Base-by-base conservation (phyloP, 2,888 invertebrate species). In the Drosophila limbata region DNA sequence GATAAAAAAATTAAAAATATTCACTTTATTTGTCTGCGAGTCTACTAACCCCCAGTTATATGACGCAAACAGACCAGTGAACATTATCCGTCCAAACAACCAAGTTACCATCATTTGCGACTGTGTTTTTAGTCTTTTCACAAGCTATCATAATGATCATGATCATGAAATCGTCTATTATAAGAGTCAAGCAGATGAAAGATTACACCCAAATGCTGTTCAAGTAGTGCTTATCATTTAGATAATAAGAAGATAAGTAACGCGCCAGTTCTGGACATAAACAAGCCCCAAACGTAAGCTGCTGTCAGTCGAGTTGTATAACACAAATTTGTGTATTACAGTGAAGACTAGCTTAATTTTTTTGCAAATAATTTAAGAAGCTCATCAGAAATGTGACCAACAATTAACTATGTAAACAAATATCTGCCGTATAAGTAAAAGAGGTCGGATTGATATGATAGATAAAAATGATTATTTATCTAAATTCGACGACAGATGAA, bases 81-180 rank as follows among this genome's bases (percentile, higher is more conserved):
- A 42, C 44, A 45, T 47, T 42, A 15, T 55, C 45, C 45, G 50
- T 48, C 37, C 51, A 28, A 52, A 39, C 40, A 31, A 11, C 9
- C 15, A 11, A 15, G 19, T 47, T 48, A 15, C 28, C 21, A 39
- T 21, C 53, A 31, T 33, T 17, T 65, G 53, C 69, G 62, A 73
- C 44, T 48, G 52, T 61, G 33, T 72, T 69, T 56, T 37, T 56
- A 57, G 66, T 28, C 28, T 44, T 21, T 37, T 52, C 55, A 42
- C 50, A 63, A 65, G 39, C 19, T 13, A 64, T 62, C 65, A 60
- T 69, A 33, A 57, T 65, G 76, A 75, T 79, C 77, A 75, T 77
- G 80, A 79, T 70, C 76, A 33, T 77, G 76, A 77, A 79, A 53
- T 79, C 44, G 40, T 39, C 19, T 39, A n/a, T 15, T 69, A 79